Conservation (phyloP, 2,113 vertebrate genomes). For the Strigops habroptila region DNA sequence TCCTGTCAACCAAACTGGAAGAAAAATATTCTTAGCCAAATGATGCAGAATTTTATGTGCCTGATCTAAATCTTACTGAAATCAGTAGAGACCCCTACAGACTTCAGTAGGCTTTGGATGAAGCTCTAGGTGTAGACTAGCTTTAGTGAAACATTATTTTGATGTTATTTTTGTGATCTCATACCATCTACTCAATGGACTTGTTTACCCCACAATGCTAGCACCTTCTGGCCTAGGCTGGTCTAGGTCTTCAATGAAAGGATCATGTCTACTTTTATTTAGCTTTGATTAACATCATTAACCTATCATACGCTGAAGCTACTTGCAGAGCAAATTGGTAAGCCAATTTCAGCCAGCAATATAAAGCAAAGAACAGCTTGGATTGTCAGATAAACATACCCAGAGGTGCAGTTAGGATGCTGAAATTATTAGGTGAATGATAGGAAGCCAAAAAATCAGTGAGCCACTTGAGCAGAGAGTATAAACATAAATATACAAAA, state of each 20-base stretch:
- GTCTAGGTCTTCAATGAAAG: not conserved
- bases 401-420: slow-evolving; percentile 73
- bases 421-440: slow-evolving; percentile 76
- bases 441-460: slow-evolving; percentile 72
- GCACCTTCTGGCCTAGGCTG: not conserved
- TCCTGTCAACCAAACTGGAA: not conserved
- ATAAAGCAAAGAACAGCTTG: slow-evolving; percentile 66
- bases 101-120: not conserved
- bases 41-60: not conserved
- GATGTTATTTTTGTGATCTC: not conserved
- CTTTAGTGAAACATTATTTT: not conserved
- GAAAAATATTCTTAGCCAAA: not conserved
- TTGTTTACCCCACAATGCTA: not conserved
- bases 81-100: not conserved
- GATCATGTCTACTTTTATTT: not conserved
- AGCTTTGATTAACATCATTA: slow-evolving; percentile 28
- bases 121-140: not conserved
- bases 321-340: slow-evolving; percentile 24
- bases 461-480: slow-evolving; percentile 80
- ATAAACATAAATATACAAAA: slow-evolving; percentile 77
- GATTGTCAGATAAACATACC: slow-evolving; percentile 62
- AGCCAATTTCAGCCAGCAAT: slow-evolving; percentile 20
- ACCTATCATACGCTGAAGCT: slow-evolving; percentile 9
- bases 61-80: not conserved
- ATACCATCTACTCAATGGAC: no score